phyloP scores from a whole-genome alignment of 2,888 invertebrate species.

The Conomelus anceps region DNA sequence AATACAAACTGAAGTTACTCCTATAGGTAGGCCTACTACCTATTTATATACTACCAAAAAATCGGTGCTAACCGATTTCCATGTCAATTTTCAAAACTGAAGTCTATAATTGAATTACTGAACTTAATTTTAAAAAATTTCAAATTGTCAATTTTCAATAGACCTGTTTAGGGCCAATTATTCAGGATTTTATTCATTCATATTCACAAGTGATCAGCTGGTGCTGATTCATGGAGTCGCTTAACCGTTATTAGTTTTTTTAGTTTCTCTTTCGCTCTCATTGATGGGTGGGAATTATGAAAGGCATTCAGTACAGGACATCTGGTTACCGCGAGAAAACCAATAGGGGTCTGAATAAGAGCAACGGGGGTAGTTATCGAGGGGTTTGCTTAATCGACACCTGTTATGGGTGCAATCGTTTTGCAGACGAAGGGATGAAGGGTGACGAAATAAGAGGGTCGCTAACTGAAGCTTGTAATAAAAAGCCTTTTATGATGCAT shows the following conservation, averaged over 20 bases:
- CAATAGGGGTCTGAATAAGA: neutral
- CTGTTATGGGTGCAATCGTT: neutral
- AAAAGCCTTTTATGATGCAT: neutral
- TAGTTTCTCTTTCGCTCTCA: neutral
- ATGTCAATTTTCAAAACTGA: no score
- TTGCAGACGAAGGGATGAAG: neutral
- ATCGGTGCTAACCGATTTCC: no score
- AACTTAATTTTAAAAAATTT: neutral
- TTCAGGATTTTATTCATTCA: neutral
- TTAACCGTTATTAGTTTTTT: neutral
- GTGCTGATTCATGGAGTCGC: neutral
- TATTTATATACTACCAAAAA: no score
- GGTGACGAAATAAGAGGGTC: neutral
- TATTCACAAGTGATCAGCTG: neutral
- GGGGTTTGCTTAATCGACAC: slow-evolving; percentile 9
- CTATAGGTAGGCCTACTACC: no score
- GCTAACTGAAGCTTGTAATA: neutral
- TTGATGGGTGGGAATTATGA: neutral
- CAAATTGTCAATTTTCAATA: neutral
- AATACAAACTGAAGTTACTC: no score
- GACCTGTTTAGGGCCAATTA: neutral
- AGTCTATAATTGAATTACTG: neutral
- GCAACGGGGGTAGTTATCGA: neutral
- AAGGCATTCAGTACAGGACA: neutral
- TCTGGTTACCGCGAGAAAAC: neutral